Percentiles rank a stretch among this genome's conserved stretches.
phyloP scores from a whole-genome alignment of 2,888 invertebrate species.

The Rotaria sp. region DNA sequence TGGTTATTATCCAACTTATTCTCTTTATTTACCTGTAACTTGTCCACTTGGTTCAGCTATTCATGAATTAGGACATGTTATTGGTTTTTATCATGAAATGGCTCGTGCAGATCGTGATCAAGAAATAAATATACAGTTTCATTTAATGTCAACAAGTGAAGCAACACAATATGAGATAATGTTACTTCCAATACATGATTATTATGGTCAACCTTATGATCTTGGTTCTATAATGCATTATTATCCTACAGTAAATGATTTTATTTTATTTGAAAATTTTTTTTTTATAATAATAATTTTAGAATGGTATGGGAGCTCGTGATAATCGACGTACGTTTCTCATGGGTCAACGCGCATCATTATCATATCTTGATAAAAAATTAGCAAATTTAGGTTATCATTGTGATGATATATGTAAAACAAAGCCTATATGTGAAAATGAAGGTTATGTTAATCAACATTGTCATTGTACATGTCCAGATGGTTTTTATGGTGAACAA shows the following conservation, averaged over 20 bases:
- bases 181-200: slow-evolving; percentile 32
- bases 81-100: slow-evolving; percentile 39
- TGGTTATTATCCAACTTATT: background rate
- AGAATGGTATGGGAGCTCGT: background rate
- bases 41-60: slow-evolving; percentile 39
- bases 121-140: slow-evolving; percentile 30
- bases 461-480: slow-evolving; percentile 38
- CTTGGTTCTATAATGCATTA: slow-evolving; percentile 40
- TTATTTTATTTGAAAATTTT: too few relatives aligned
- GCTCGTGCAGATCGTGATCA: slow-evolving; percentile 32
- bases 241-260: slow-evolving; percentile 30
- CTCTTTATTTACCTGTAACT: slow-evolving; percentile 33
- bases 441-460: slow-evolving; percentile 34
- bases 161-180: slow-evolving; percentile 37
- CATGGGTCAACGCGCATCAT: slow-evolving; percentile 28
- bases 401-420: slow-evolving; percentile 27
- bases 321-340: slow-evolving; percentile 36
- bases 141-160: slow-evolving; percentile 29
- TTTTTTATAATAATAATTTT: too few relatives aligned
- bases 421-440: slow-evolving; percentile 25
- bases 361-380: slow-evolving; percentile 36
- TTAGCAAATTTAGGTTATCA: slow-evolving; percentile 37
- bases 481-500: slow-evolving; percentile 31
- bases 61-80: slow-evolving; percentile 39
- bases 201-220: slow-evolving; percentile 38